Conservation (phyloP, 1,140 invertebrate species). For the Fopius arisanus region DNA sequence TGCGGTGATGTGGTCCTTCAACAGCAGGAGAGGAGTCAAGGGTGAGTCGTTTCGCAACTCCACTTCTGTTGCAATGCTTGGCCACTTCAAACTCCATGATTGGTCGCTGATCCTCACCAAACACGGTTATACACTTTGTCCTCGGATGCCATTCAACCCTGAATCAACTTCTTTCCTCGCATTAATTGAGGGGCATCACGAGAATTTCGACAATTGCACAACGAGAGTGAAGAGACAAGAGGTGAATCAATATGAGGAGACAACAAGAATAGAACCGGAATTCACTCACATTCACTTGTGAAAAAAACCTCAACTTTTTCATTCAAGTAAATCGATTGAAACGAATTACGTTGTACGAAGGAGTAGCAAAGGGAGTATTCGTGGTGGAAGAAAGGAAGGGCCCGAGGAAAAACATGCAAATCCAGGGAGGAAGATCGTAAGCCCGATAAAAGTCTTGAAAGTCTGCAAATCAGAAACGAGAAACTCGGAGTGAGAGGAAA, state of each 20-base stretch:
- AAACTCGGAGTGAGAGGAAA: not conserved
- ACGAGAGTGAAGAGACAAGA: not conserved
- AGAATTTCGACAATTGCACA: not conserved
- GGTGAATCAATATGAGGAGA: not conserved
- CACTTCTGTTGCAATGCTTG: constrained; percentile 34
- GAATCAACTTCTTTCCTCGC: not conserved
- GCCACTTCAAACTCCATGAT: constrained; percentile 49
- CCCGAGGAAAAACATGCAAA: constrained; percentile 28
- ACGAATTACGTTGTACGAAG: constrained; percentile 19
- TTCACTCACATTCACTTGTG: not conserved
- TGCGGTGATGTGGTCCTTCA: constrained; percentile 27
- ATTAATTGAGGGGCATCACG: not conserved
- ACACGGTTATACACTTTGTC: constrained; percentile 60
- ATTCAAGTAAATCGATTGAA: constrained; percentile 25
- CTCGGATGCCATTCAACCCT: not conserved
- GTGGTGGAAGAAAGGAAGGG: not conserved
- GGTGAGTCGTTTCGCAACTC: constrained; percentile 22
- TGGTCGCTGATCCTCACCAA: constrained; percentile 51
- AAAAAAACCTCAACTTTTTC: not conserved
- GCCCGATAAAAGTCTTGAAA: constrained; percentile 34
- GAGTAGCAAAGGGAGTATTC: not conserved
- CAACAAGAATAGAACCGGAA: not conserved
- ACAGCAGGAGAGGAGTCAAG: constrained; percentile 29
- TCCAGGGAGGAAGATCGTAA: constrained; percentile 27
- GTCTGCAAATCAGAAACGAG: constrained; percentile 26